Conservation (phyloP, 2,888 invertebrate genomes). For the Aplocera efformata region DNA sequence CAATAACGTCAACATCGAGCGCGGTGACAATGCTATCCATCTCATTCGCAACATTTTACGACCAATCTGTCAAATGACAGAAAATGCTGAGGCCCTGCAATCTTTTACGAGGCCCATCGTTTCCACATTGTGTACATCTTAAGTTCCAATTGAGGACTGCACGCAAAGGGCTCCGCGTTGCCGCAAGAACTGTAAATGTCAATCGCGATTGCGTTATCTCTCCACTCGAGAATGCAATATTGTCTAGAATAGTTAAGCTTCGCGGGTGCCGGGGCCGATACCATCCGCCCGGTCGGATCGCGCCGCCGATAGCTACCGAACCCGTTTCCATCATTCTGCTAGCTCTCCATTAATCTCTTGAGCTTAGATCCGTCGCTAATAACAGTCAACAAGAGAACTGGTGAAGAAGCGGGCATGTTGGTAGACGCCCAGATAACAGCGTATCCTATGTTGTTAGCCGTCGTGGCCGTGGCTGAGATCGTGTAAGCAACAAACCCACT, state of each 20-base stretch:
- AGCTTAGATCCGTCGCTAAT: slow-evolving; percentile 48
- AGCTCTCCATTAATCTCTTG: slow-evolving; percentile 40
- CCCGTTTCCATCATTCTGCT: slow-evolving; percentile 47
- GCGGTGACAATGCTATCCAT: slow-evolving; percentile 44
- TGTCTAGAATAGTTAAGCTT: slow-evolving; percentile 35
- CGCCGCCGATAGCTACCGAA: slow-evolving; percentile 36
- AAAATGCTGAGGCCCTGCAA: slow-evolving; percentile 64
- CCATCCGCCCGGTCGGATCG: slow-evolving; percentile 36
- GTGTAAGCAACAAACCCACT: slow-evolving; percentile 36
- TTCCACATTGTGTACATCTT: slow-evolving; percentile 28
- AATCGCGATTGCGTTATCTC: slow-evolving; percentile 35
- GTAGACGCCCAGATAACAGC: slow-evolving; percentile 52
- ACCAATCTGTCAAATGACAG: slow-evolving; percentile 61
- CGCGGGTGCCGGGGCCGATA: slow-evolving; percentile 40
- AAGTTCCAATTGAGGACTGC: slow-evolving; percentile 7
- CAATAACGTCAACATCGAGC: slow-evolving; percentile 44
- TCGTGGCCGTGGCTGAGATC: slow-evolving; percentile 16
- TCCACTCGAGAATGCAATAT: slow-evolving; percentile 42
- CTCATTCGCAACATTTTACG: slow-evolving; percentile 43
- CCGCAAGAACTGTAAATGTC: slow-evolving; percentile 41
- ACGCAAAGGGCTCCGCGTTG: slow-evolving; percentile 39
- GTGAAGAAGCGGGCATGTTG: slow-evolving; percentile 56
- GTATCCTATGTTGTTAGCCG: slow-evolving; percentile 60
- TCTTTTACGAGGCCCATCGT: slow-evolving; percentile 64
- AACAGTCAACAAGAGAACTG: slow-evolving; percentile 39